phyloP scores from a whole-genome alignment of 1,140 invertebrate genomes.

The Sesamia nonagrioides region DNA sequence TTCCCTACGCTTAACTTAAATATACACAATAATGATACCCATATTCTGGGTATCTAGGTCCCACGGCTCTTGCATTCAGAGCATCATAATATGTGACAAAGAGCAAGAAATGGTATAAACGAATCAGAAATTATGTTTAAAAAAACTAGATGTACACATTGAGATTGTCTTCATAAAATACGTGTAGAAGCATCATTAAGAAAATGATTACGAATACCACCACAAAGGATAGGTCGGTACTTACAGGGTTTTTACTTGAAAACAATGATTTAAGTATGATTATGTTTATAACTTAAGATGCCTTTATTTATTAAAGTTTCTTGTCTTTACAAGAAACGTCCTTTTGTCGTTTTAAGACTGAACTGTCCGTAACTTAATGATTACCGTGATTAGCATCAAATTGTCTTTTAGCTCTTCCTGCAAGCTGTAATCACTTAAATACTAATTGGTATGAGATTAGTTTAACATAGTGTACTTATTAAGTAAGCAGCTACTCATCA shows the following conservation, averaged over 20 bases:
- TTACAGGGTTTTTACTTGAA: not conserved
- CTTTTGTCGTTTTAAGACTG: not conserved
- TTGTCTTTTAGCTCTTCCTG: conserved; percentile 15
- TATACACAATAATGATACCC: no score
- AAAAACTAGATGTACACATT: not conserved
- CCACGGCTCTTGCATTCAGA: no score
- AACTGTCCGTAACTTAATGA: not conserved
- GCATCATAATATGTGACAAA: no score
- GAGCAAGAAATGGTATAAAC: no score
- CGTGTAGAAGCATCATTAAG: not conserved
- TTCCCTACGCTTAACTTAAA: no score
- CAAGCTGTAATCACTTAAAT: not conserved
- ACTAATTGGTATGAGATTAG: conserved; percentile 1
- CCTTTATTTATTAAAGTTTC: not conserved
- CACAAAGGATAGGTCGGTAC: no score
- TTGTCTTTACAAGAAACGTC: not conserved
- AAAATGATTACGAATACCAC: conserved; percentile 3
- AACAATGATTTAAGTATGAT: not conserved
- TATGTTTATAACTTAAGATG: not conserved
- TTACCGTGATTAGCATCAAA: not conserved
- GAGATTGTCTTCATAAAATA: not conserved
- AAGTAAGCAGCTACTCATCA: not conserved
- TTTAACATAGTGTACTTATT: not conserved
- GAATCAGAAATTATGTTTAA: not conserved
- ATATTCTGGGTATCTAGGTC: no score